These are phyloP conservation scores for Ophioninae sp. DNA, from an alignment of 2,888 invertebrate species.

Conservation along the genomic window DNA sequence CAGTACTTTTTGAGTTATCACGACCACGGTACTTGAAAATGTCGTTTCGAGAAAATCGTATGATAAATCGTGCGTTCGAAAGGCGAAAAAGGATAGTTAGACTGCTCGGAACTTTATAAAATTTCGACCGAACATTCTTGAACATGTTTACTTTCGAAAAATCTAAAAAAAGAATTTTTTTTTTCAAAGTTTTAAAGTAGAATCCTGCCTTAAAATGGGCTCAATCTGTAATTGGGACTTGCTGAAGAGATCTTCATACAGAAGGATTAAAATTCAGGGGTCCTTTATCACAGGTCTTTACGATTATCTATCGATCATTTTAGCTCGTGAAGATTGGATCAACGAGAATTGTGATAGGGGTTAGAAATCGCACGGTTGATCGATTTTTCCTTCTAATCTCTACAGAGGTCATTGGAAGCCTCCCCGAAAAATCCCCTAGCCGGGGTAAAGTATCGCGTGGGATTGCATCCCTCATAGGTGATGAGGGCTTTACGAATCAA, in stretches of 20 bases:
- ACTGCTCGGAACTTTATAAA: no score
- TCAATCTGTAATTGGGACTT: conserved; percentile 13
- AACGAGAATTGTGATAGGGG: neutral
- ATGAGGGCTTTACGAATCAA: conserved; percentile 50
- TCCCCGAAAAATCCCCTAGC: neutral
- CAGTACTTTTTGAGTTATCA: no score
- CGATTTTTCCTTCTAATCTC: neutral
- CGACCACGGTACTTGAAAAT: no score
- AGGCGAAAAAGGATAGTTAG: no score
- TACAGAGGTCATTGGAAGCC: neutral
- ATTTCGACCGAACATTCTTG: no score
- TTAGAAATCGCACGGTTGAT: no score
- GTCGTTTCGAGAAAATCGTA: no score
- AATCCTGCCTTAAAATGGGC: no score
- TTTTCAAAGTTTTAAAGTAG: no score
- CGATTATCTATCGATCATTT: conserved; percentile 46
- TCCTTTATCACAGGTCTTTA: conserved; percentile 11
- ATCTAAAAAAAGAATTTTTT: no score
- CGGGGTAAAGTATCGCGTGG: conserved; percentile 11
- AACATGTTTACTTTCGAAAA: no score
- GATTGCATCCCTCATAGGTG: conserved; percentile 49
- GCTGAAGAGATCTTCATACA: neutral
- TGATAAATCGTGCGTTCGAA: no score
- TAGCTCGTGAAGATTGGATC: conserved; percentile 34
- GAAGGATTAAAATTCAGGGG: conserved; percentile 36